Conservation (phyloP, 2,797 vertebrate species). For the Tadarida brasiliensis region DNA sequence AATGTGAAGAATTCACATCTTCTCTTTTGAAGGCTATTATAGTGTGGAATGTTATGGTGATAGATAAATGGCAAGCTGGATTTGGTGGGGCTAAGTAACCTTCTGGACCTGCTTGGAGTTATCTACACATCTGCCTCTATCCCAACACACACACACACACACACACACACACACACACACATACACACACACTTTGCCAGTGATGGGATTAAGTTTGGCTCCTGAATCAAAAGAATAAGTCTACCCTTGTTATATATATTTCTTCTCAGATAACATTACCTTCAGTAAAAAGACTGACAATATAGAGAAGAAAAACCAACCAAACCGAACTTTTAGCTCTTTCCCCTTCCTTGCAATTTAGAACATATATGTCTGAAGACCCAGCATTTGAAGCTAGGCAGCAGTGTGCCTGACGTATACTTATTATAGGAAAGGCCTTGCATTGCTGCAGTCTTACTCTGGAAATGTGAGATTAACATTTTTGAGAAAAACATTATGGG, state of each 20-base stretch:
- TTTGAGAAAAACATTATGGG: not conserved
- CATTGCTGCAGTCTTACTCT: not conserved
- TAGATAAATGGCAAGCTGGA: not conserved
- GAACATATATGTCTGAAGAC: not conserved
- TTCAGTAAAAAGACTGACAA: not conserved
- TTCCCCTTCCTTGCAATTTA: not conserved
- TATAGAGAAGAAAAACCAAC: not conserved
- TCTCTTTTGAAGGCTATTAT: not conserved
- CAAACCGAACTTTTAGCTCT: not conserved
- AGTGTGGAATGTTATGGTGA: not conserved
- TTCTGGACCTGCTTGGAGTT: not conserved
- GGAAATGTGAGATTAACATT: not conserved
- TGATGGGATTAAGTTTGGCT: not conserved
- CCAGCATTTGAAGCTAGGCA: not conserved
- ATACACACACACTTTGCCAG: not conserved
- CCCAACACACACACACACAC: not conserved
- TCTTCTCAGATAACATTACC: not conserved
- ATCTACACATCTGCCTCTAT: not conserved
- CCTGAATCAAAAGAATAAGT: not conserved
- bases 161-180: not conserved
- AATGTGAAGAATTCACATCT: not conserved
- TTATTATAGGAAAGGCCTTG: not conserved
- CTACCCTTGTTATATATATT: not conserved
- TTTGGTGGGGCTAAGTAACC: not conserved
- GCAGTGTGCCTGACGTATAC: not conserved